Evolutionary conservation across 1,140 invertebrate species (phyloP), one percentile per base, ranked within the genome.

Genomic region (Drosophila subpulchrella): DNA sequence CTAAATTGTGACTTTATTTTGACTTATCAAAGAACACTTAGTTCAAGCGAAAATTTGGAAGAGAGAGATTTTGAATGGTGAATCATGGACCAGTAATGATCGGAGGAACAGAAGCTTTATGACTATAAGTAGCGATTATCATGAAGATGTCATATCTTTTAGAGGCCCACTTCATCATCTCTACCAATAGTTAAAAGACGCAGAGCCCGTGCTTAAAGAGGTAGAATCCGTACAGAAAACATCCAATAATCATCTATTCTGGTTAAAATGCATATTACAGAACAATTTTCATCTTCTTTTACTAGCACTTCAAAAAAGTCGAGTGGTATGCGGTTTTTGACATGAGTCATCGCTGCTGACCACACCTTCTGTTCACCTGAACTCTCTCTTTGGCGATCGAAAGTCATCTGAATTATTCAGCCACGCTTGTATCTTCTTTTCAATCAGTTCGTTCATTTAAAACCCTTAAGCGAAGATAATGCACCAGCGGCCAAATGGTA

Each of bases 331-430:
- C 38, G 32, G 11, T 27, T 59, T 36, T 59, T 36, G 17, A 20
- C 15, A 62, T 68, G 65, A 68, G 60, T 68, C 65, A 68, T 66
- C 47, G 30, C 12, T 15, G 15, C 32, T 38, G 47, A 46, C 65
- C 65, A 68, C 65, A 68, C 65, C 65, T 68, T 36, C 24, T 44
- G 20, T 20, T 27, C 47, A 50, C 20, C n/a, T 11, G 24, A 66
- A 68, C 38, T 66, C 65, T 68, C 65, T 42, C 59, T 32, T 30
- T 12, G 15, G 12, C n/a, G 13, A 38, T 59, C 34, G 27, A 63
- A 46, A 27, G 51, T 42, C 38, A 17, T 36, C 36, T 27, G 20
- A 51, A 63, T 42, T 63, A 13, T 17, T 61, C 34, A 4, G 17
- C 2, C 7, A 27, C 6, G 17, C 30, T 6, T 12, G n/a, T 12